Conservation (phyloP, 2,888 invertebrate genomes). For the Phyllotreta cruciferae region DNA sequence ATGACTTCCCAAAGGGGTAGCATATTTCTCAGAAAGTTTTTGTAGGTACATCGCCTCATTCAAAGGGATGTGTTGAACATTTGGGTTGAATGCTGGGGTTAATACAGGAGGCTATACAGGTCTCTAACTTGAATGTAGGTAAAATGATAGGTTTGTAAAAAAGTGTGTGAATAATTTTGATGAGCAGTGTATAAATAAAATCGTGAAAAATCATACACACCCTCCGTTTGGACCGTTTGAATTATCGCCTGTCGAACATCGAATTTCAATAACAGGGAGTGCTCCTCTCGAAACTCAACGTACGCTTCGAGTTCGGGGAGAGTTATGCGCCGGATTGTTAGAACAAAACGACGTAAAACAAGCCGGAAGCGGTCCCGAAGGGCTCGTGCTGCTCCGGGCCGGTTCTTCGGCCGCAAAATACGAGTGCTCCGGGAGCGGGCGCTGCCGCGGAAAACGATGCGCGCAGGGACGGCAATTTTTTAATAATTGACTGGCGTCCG, state of each 20-base stretch:
- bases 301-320: slow-evolving; percentile 48
- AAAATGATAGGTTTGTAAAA: too few relatives aligned
- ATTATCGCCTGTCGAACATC: slow-evolving; percentile 59
- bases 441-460: slow-evolving; percentile 59
- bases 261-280: slow-evolving; percentile 60
- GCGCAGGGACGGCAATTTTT: slow-evolving; percentile 63
- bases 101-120: too few relatives aligned
- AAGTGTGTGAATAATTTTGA: too few relatives aligned
- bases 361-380: slow-evolving; percentile 59
- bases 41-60: too few relatives aligned
- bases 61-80: too few relatives aligned
- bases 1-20: too few relatives aligned
- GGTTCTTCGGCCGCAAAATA: slow-evolving; percentile 59
- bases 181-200: too few relatives aligned
- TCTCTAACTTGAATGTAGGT: too few relatives aligned
- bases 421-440: slow-evolving; percentile 59
- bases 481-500: slow-evolving; percentile 65
- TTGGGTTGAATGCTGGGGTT: too few relatives aligned
- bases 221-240: slow-evolving; percentile 45
- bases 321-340: slow-evolving; percentile 61
- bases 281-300: slow-evolving; percentile 50
- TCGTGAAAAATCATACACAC: neutral
- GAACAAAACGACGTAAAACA: slow-evolving; percentile 64
- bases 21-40: too few relatives aligned
- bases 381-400: slow-evolving; percentile 52